These are phyloP conservation scores for Myotis findleyi DNA, from an alignment of 2,797 vertebrate genomes.

Conservation along the genomic window DNA sequence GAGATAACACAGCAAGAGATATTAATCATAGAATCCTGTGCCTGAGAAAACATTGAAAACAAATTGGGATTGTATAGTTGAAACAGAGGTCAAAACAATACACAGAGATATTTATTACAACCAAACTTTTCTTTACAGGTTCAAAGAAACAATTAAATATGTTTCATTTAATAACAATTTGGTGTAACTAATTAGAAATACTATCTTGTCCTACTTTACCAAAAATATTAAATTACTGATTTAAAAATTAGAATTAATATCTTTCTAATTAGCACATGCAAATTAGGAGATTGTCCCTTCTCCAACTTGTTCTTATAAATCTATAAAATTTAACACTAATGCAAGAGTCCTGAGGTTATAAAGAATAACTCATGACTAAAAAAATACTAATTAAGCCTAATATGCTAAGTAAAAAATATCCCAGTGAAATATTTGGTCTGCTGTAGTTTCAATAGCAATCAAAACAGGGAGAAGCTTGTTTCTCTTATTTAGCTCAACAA, in stretches of 20 bases:
- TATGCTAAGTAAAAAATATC: slow-evolving; percentile 66
- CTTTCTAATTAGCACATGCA: slow-evolving; percentile 78
- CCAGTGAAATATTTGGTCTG: slow-evolving; percentile 58
- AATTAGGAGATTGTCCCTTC: slow-evolving; percentile 76
- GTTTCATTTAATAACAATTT: slow-evolving; percentile 70
- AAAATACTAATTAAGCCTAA: slow-evolving; percentile 80
- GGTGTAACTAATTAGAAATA: slow-evolving; percentile 78
- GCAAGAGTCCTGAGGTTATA: slow-evolving; percentile 78
- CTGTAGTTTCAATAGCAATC: slow-evolving; percentile 52
- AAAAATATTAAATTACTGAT: slow-evolving; percentile 72
- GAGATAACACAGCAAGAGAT: slow-evolving; percentile 78
- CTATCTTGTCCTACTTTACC: slow-evolving; percentile 65
- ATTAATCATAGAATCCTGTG: slow-evolving; percentile 79
- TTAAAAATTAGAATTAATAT: slow-evolving; percentile 82
- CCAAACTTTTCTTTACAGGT: slow-evolving; percentile 73
- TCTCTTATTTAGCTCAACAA: background rate
- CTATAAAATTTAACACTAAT: slow-evolving; percentile 75
- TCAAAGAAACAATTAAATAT: slow-evolving; percentile 70
- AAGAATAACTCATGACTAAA: slow-evolving; percentile 79
- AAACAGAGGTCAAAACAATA: slow-evolving; percentile 81
- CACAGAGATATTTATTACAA: slow-evolving; percentile 73
- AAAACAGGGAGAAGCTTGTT: background rate
- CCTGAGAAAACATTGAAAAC: slow-evolving; percentile 74
- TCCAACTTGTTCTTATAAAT: slow-evolving; percentile 73
- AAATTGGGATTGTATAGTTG: slow-evolving; percentile 75